Evolutionary conservation across 2,797 vertebrate genomes (phyloP).

Genomic region (Pelobates cultripes): DNA sequence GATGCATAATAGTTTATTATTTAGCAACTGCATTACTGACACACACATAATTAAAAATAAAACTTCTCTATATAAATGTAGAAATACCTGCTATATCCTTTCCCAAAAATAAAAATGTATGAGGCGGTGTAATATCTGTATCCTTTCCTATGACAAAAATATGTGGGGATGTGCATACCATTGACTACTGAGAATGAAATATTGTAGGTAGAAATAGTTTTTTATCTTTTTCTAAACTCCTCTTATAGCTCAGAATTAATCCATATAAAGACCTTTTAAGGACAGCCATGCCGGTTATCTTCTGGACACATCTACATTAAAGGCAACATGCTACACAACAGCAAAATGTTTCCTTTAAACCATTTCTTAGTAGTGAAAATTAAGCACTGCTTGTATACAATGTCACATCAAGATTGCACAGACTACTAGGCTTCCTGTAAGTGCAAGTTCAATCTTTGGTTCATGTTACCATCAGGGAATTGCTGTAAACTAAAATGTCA

Average conservation of each 20-base stretch:
- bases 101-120: too few species aligned
- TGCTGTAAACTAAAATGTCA: background rate
- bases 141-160: too few species aligned
- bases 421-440: background rate
- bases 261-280: background rate
- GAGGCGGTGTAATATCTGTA: too few species aligned
- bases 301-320: background rate
- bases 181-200: too few species aligned
- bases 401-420: slow-evolving; percentile 7
- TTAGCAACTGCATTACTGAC: too few species aligned
- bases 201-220: too few species aligned
- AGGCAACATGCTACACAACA: background rate
- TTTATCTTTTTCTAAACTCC: too few species aligned
- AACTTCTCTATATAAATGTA: too few species aligned
- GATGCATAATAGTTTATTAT: too few species aligned
- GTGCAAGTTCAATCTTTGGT: background rate
- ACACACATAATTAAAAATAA: too few species aligned
- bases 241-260: background rate
- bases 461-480: slow-evolving; percentile 17
- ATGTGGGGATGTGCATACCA: too few species aligned
- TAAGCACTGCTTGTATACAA: background rate
- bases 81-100: too few species aligned
- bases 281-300: background rate
- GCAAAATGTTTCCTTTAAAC: background rate
- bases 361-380: background rate